Conservation (phyloP, 2,113 vertebrate species). For the Axis porcinus region DNA sequence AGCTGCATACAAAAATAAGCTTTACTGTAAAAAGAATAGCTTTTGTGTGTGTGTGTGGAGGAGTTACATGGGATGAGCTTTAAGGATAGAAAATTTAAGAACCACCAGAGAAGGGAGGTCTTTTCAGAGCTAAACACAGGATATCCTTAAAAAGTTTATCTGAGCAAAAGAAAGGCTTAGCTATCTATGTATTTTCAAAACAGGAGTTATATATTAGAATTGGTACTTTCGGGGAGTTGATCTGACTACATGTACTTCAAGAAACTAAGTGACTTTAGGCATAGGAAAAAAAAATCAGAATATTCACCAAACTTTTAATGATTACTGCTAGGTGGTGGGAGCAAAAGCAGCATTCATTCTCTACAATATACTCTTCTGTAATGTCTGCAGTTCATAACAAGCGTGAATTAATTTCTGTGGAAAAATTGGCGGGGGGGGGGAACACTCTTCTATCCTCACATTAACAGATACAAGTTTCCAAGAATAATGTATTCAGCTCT, state of each 20-base stretch:
- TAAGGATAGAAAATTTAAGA: conserved; percentile 1
- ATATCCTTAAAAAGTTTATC: background rate
- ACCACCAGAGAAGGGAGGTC: background rate
- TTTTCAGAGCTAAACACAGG: background rate
- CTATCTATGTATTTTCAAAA: background rate
- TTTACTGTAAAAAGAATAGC: background rate
- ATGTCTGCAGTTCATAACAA: background rate
- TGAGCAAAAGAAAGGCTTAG: background rate
- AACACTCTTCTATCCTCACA: background rate
- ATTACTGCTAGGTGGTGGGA: background rate
- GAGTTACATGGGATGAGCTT: background rate
- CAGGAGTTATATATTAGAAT: background rate
- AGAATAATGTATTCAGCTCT: background rate
- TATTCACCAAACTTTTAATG: background rate
- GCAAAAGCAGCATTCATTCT: background rate
- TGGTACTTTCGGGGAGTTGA: background rate
- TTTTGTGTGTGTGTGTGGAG: background rate
- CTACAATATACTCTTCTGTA: background rate
- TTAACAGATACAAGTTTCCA: background rate
- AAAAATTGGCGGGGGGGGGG: background rate
- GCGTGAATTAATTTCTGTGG: background rate
- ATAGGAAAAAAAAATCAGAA: background rate
- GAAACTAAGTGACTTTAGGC: background rate
- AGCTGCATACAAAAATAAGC: background rate
- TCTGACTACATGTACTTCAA: background rate